Percentiles rank a stretch among this genome's conserved stretches.
Conservation (phyloP, 2,888 invertebrate species). For the Orthonychiurus folsomi region DNA sequence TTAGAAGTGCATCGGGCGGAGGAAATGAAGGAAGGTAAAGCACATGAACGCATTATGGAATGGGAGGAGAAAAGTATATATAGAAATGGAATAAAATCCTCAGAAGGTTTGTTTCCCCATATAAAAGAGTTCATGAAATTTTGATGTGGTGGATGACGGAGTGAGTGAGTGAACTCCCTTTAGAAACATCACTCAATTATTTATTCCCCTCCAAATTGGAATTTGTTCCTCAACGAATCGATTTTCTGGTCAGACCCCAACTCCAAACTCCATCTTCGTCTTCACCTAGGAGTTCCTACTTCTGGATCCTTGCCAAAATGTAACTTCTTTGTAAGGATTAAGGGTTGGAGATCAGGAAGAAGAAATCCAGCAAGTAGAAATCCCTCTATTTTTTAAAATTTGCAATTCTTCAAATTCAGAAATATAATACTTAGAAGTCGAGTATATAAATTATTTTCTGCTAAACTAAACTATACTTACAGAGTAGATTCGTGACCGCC, state of each 20-base stretch:
- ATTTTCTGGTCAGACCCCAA: constrained; percentile 10
- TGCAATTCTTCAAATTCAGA: no score
- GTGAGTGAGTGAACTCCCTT: constrained; percentile 17
- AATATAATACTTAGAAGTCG: no score
- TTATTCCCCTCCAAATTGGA: constrained; percentile 36
- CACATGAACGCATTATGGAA: neutral
- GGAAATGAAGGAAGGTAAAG: neutral
- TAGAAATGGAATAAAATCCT: neutral
- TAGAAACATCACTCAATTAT: constrained; percentile 38
- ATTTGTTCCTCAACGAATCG: constrained; percentile 21
- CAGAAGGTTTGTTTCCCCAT: neutral
- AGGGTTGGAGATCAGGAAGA: no score
- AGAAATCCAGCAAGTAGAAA: no score
- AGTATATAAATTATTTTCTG: no score
- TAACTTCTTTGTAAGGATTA: no score
- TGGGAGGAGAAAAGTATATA: neutral
- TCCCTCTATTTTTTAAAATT: no score
- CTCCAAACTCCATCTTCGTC: neutral
- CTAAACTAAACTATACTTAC: no score
- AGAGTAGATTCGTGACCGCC: no score
- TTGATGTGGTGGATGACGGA: constrained; percentile 20
- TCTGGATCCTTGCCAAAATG: neutral
- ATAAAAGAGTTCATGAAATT: constrained; percentile 18
- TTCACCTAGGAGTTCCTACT: neutral
- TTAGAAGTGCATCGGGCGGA: no score